Evolutionary conservation across 2,888 invertebrate genomes (phyloP), one percentile per base, ranked within the genome.

Genomic region (Boloria selene): DNA sequence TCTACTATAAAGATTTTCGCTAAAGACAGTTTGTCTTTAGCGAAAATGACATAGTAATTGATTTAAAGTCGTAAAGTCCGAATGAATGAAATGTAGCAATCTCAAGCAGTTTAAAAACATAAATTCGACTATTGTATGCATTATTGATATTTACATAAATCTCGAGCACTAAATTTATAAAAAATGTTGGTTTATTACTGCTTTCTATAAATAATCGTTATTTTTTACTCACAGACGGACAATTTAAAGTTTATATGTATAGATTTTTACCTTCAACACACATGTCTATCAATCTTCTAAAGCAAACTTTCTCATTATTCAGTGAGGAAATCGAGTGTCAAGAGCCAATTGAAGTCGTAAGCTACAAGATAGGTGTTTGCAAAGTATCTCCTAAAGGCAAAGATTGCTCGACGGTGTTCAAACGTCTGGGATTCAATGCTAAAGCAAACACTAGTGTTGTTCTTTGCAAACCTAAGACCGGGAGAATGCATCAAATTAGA

Each of bases 401-500:
- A 85, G 96, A 97, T 79, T 98, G 98, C 81, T 94, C 95, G 13
- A 99, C 99, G 0, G 95, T 95, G 72, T 99, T 99, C 93, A 95
- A 97, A 85, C 95, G 97, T 79, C 90, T 99, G 61, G 97, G 97
- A 42, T 98, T 94, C 90, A 97, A 98, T 87, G 95, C 96, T 3
- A 96, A 96, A 83, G 98, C 97, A 53, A 96, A 95, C 80, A 96
- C 97, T 0, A 99, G 99, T 80, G 97, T 99, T 38, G 98, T 99
- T 10, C 94, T 97, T 45, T 99, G 98, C 92, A 95, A 96, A 81
- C 99, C 99, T 0, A 96, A 96, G 81, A 99, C 99, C 0, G 99
- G 99, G 2, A 93, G 99, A 71, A 99, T 99, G 96, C 99, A 99
- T 87, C 99, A 99, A 92, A 99, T 99, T 76, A 94, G 99, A 72